Base-by-base conservation (phyloP, 2,797 vertebrate species). In the Dromococcyx pavoninus region DNA sequence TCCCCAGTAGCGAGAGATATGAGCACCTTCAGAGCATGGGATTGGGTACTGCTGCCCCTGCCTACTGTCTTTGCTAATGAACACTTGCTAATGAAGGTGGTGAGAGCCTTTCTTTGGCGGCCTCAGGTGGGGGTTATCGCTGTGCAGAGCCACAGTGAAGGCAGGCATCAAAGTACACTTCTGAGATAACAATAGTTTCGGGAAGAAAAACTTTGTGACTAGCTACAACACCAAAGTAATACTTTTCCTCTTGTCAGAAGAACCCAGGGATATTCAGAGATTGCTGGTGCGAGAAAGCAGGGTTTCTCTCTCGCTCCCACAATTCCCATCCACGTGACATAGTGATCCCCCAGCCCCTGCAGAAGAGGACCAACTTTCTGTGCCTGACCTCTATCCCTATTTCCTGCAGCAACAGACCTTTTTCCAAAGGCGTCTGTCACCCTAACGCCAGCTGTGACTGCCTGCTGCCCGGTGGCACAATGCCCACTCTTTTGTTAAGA, bases 391-490 rank as follows among this genome's bases (percentile, higher is more conserved):
- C 11, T 44, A n/a, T 21, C 23, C 23, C 13, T 17, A 4, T 17
- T 58, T 44, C 66, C 54, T 3, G 1, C 58, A 44, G 28, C 11
- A 16, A 32, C 0, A 0, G 0, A 19, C 14, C 27, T 56, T 60
- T 69, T 7, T 70, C 54, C 16, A 2, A 39, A 91, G 58, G 10
- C 3, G 9, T 30, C 51, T 44, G 30, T 51, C 13, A 5, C 44
- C 43, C 66, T 48, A 24, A 1, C 23, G 2, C 35, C 1, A 0
- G 6, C 66, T 7, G 4, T 12, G 37, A 23, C 0, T 2, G 13
- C 19, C 76, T 88, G 44, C 50, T 78, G 48, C 48, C 54, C 44
- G 39, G 53, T 0, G 1, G n/a, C 33, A 61, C 27, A 54, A 28
- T 0, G 0, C 17, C 14, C 3, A 1, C 33, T 64, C 58, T 64